Evolutionary conservation across 2,797 vertebrate genomes (phyloP).

Genomic region (Meda fulgida): DNA sequence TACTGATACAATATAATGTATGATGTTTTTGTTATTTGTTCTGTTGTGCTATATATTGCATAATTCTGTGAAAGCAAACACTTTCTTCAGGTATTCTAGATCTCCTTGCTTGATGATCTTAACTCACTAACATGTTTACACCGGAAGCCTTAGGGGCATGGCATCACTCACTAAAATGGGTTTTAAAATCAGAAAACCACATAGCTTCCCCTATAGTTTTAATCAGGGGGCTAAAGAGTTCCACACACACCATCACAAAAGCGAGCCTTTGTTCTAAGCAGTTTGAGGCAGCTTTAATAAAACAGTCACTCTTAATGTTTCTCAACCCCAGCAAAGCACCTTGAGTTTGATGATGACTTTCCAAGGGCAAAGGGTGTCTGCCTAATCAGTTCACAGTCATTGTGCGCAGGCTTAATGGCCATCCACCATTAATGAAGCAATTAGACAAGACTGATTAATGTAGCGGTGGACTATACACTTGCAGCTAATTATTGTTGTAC

Average conservation of each 20-base stretch:
- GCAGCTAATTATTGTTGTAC: slow-evolving; percentile 41
- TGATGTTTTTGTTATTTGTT: not conserved
- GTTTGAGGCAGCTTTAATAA: slow-evolving; percentile 25
- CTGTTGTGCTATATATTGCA: not conserved
- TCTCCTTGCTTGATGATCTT: slow-evolving; percentile 13
- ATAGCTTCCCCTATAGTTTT: not conserved
- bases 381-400: slow-evolving; percentile 41
- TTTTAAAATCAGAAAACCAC: slow-evolving; percentile 13
- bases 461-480: slow-evolving; percentile 14
- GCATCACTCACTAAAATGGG: slow-evolving; percentile 44
- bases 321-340: not conserved
- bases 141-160: slow-evolving; percentile 20
- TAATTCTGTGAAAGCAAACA: slow-evolving; percentile 4
- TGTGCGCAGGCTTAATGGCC: slow-evolving; percentile 48
- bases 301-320: slow-evolving; percentile 8
- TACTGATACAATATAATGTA: not conserved
- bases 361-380: slow-evolving; percentile 37
- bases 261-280: not conserved
- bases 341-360: slow-evolving; percentile 32
- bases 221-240: slow-evolving; percentile 25
- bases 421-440: slow-evolving; percentile 50
- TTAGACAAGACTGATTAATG: slow-evolving; percentile 54
- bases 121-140: slow-evolving; percentile 33
- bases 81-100: not conserved
- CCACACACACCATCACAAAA: not conserved